Conservation (phyloP, 2,888 invertebrate species). For the Drosophila ochracea region DNA sequence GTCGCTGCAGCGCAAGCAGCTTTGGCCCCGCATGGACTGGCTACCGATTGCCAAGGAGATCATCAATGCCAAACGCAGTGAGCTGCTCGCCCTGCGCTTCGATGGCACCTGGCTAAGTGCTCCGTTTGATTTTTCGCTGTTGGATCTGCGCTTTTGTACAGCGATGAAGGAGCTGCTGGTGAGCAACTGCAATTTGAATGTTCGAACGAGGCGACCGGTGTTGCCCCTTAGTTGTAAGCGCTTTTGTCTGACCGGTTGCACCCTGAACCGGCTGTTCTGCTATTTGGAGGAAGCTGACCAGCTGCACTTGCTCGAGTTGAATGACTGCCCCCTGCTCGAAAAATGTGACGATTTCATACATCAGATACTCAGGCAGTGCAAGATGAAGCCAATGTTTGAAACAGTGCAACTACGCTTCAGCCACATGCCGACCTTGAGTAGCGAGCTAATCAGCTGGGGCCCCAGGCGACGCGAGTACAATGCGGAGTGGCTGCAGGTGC, state of each 20-base stretch:
- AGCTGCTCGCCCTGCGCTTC: conserved; percentile 29
- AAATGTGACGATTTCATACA: not conserved
- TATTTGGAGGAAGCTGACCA: conserved; percentile 4
- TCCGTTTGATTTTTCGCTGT: conserved; percentile 29
- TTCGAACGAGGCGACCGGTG: not conserved
- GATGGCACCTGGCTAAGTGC: conserved; percentile 50
- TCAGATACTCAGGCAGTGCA: not conserved
- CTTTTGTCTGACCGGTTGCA: conserved; percentile 39
- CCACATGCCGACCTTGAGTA: conserved; percentile 20
- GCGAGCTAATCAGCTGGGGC: conserved; percentile 30
- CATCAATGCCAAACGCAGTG: conserved; percentile 36
- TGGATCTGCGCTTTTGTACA: conserved; percentile 44
- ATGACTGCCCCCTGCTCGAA: conserved; percentile 2
- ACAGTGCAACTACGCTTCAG: conserved; percentile 14
- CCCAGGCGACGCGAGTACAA: not conserved
- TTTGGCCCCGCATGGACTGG: conserved; percentile 51
- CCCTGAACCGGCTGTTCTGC: conserved; percentile 1
- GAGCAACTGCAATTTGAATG: conserved; percentile 48
- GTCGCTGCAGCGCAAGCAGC: conserved; percentile 39
- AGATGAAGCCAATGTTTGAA: not conserved
- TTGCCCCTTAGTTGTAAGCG: conserved; percentile 50
- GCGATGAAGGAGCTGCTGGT: conserved; percentile 44
- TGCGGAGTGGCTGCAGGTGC: not conserved
- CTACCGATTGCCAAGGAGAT: conserved; percentile 30
- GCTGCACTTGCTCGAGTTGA: conserved; percentile 34